These are phyloP conservation scores for Ptilonorhynchus violaceus DNA, from an alignment of 2,113 vertebrate species.

Conservation along the genomic window DNA sequence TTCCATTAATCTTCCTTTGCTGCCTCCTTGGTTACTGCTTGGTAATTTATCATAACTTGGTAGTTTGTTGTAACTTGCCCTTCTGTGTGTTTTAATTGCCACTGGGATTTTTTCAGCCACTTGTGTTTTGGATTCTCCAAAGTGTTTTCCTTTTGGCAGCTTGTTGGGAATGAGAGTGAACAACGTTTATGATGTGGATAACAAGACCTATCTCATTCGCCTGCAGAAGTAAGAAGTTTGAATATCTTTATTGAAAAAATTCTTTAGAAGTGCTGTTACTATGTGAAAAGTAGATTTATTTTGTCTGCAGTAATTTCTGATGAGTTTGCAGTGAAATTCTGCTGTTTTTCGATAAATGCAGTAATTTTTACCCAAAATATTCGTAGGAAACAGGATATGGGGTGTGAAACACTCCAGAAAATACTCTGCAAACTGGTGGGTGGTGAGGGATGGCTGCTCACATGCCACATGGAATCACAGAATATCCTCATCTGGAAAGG, in stretches of 20 bases:
- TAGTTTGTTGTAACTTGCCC: background rate
- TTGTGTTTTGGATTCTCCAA: background rate
- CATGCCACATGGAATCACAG: rapidly evolving
- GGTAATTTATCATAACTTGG: background rate
- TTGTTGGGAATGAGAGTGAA: constrained; percentile 94
- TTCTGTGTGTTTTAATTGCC: background rate
- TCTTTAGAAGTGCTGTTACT: background rate
- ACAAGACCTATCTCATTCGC: constrained; percentile 94
- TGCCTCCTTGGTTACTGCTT: background rate
- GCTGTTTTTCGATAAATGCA: background rate
- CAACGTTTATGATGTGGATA: constrained; percentile 98
- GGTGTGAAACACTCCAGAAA: background rate
- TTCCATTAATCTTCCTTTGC: background rate
- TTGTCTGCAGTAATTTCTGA: background rate
- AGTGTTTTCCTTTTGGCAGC: constrained; percentile 69
- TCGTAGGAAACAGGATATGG: no score
- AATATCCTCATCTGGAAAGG: background rate
- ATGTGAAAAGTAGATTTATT: background rate
- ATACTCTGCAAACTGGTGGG: rapidly evolving
- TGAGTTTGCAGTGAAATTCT: background rate
- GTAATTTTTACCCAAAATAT: rapidly evolving
- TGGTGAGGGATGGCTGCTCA: background rate
- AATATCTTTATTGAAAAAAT: background rate
- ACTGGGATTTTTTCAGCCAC: background rate
- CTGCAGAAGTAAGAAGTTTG: constrained; percentile 89